phyloP scores from a whole-genome alignment of 2,797 vertebrate species.

The Phoeniculus purpureus region DNA sequence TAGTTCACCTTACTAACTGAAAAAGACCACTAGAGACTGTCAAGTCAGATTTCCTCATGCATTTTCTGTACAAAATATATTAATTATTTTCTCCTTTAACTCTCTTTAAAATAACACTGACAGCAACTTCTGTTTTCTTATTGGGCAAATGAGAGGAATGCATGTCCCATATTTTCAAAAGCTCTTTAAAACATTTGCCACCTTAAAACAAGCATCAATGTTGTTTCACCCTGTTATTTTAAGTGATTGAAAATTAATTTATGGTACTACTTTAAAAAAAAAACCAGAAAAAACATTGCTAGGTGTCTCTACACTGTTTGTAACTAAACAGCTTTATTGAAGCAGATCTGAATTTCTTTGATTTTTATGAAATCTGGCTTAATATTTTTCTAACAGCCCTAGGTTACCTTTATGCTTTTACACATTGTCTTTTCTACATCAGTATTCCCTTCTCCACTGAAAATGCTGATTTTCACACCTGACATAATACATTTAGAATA shows the following conservation, averaged over 20 bases:
- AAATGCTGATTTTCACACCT: constrained; percentile 34
- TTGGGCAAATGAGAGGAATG: background rate
- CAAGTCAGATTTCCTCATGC: background rate
- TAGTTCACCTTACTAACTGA: background rate
- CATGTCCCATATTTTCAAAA: background rate
- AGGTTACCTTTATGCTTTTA: background rate
- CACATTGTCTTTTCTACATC: background rate
- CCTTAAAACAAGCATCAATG: background rate
- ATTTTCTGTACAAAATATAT: background rate
- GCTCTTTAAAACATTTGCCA: background rate
- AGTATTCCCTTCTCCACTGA: background rate
- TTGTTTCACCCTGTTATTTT: background rate
- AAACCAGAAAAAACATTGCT: background rate
- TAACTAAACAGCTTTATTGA: background rate
- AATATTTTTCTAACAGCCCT: background rate
- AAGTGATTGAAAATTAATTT: background rate
- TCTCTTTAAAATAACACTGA: background rate
- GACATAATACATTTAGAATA: constrained; percentile 1
- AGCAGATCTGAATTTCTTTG: background rate
- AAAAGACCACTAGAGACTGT: background rate
- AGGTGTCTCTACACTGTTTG: background rate
- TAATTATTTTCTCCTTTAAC: background rate
- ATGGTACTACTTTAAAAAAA: background rate
- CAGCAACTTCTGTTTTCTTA: background rate
- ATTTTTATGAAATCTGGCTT: background rate